Evolutionary conservation across 2,888 invertebrate genomes (phyloP).

Genomic region (Andricus curvator): DNA sequence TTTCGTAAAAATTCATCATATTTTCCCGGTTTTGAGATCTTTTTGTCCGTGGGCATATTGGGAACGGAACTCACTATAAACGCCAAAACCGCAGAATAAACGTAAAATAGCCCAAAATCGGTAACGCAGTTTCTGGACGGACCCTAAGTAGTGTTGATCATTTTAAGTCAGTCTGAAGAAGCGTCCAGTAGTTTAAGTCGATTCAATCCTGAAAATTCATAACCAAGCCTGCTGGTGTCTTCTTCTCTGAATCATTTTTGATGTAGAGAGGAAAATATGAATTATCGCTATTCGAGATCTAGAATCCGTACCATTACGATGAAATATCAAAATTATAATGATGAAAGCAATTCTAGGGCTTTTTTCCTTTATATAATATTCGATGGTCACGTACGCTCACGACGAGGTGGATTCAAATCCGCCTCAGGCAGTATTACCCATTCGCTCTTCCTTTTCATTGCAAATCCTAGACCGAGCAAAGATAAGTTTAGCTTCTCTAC

Average conservation of each 20-base stretch:
- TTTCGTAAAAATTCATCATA: too few species aligned
- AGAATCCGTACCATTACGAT: not conserved
- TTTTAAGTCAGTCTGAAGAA: too few species aligned
- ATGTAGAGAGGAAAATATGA: not conserved
- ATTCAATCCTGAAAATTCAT: too few species aligned
- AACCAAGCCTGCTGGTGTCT: too few species aligned
- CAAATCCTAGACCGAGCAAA: conserved; percentile 20
- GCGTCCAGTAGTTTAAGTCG: too few species aligned
- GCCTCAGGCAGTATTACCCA: conserved; percentile 41
- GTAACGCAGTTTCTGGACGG: too few species aligned
- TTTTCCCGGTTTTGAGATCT: too few species aligned
- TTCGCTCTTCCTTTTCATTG: conserved; percentile 31
- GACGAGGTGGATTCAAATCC: conserved; percentile 24
- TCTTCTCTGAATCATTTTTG: not conserved
- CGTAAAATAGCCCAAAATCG: too few species aligned
- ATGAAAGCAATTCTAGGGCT: not conserved
- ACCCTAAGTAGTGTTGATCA: too few species aligned
- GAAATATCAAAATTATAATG: not conserved
- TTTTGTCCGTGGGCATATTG: too few species aligned
- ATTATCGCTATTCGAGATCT: not conserved
- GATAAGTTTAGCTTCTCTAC: conserved; percentile 48
- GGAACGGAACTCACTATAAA: too few species aligned
- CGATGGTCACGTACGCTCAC: conserved; percentile 34
- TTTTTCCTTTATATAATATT: not conserved
- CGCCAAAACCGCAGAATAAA: too few species aligned